Base-by-base conservation (phyloP, 2,888 invertebrate genomes). In the Ophion costatus region DNA sequence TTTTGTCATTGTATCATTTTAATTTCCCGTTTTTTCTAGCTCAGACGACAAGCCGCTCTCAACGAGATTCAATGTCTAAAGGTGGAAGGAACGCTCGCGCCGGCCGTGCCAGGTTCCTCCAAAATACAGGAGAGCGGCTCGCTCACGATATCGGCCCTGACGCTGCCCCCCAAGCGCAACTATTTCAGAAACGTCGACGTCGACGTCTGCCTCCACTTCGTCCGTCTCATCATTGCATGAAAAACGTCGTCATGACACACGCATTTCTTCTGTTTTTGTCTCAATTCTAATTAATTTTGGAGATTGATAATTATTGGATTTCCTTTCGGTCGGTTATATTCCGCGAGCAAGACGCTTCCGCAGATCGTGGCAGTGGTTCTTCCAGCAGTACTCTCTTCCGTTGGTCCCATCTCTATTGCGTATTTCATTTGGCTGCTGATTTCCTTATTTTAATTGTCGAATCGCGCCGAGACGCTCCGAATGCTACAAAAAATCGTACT, bases 61-160 rank as follows among this genome's bases (percentile, higher is more conserved):
- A 96, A 97, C 91, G 98, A 99, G 94, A 95, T 98, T 69, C 98
- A 98, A 92, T 95, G 98, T n/a, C 94, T 99, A 86, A 97, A 97
- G 91, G 96, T 98, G 45, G 97, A 98, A 92, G 96, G 96, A 86
- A 95, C 95, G 10, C 94, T 97, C 0, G 95, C 96, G 56, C 96
- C 96, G 0, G 95, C 94, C 22, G 94, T 90, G 74, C 90, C 93
- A 33, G 93, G 93, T 17, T 90, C 92, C 14, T 91, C 93, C 2
- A 92, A 93, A 87, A 77, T 93, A 24, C 93, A 93, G 82, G 95
- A 95, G 86, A 95, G 94, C 88, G 97, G 97, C 71, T 94, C 96
- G 59, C 94, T 99, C 42, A 97, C 96, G 20, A 96, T 99, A 80
- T 95, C 96, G 88, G 96, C 97, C 71, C 96, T 99, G 69, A 95